Evolutionary conservation across 2,797 vertebrate genomes (phyloP), one percentile per base, ranked within the genome.

Genomic region (Hybognathus amarus): DNA sequence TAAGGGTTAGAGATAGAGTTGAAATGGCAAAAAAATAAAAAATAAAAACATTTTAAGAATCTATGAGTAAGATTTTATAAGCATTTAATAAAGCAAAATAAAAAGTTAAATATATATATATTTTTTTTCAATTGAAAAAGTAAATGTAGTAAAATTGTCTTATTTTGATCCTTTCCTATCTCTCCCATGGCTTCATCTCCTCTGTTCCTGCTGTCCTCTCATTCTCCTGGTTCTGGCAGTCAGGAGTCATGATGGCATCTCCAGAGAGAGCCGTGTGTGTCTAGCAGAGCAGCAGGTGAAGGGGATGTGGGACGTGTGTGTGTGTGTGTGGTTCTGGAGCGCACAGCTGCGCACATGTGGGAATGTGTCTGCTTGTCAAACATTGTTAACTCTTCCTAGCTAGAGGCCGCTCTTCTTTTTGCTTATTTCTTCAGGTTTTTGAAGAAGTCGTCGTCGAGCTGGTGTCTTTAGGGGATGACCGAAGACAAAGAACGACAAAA

Each of bases 341-440:
- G 45, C 42, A 79, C 87, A 87, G 63, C 63, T 79, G 81, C 18
- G 59, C 81, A 85, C 50, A 71, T 79, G 69, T 64, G 80, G 40
- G 42, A 75, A 61, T 36, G 47, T 76, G 68, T 70, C 40, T 86
- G 73, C 64, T 42, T 83, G 59, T 79, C 75, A 86, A 79, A 84
- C 74, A 79, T 10, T 2, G 36, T 61, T 82, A 84, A 79, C 36
- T 33, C 71, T 61, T 92, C 89, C 79, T 54, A 89, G 90, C 90
- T 42, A n/a, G 89, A 86, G 90, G 92, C 91, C 20, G 79, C 64
- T 45, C 74, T 80, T 59, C 56, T 83, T 59, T 84, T 47, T 38
- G 38, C 50, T 74, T 92, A 92, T 90, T 93, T 92, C 92, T 92
- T 93, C 91, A 90, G 91, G 13, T 93, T 24, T 93, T 91, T 89